Evolutionary conservation across 2,888 invertebrate genomes (phyloP), one percentile per base, ranked within the genome.

Genomic region (Lasius fuliginosus): DNA sequence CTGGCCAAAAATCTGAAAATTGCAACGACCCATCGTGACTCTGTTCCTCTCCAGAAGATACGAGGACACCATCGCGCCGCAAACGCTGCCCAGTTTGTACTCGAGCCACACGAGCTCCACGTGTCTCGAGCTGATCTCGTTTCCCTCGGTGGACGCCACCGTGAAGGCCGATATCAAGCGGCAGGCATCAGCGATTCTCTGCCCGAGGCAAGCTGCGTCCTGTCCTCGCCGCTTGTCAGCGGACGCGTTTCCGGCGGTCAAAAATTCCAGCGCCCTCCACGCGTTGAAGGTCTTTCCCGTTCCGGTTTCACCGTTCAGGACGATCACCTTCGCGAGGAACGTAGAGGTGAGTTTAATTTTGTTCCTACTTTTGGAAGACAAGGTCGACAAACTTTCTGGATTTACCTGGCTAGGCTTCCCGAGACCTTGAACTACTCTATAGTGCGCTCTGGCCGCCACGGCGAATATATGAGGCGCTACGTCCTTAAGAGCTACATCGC

Each of bases 1-100:
- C 94, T 95, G 95, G 87, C 93, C 91, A 87, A 95, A 95, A 77
- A 95, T 95, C 76, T 95, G 95, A 87, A 95, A 95, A 87, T 95
- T 95, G 85, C 93, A 92, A 11, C 92, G 93, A 8, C 92, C 92
- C 64, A 85, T 91, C 0, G 95, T 93, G 9, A 95, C 95, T 85
- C 95, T 90, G 4, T 94, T 94, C 88, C 95, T 94, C 87, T 95
- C 95, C 74, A 95, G 88, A 11, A 95, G 91, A 77, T 94, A 95
- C 0, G 95, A 95, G 75, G 94, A 89, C 75, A 95, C 93, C 58
- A 91, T 92, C 27, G 95, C 95, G 1, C 95, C 95, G 4, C 88
- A 91, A 65, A 95, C 90, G 23, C 85, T 83, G 15, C 91, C 92
- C 49, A 92, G 88, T 12, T 91, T 82, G 77, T 94, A 95, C 86